phyloP scores from a whole-genome alignment of 2,797 vertebrate genomes.

The Trachops cirrhosus region DNA sequence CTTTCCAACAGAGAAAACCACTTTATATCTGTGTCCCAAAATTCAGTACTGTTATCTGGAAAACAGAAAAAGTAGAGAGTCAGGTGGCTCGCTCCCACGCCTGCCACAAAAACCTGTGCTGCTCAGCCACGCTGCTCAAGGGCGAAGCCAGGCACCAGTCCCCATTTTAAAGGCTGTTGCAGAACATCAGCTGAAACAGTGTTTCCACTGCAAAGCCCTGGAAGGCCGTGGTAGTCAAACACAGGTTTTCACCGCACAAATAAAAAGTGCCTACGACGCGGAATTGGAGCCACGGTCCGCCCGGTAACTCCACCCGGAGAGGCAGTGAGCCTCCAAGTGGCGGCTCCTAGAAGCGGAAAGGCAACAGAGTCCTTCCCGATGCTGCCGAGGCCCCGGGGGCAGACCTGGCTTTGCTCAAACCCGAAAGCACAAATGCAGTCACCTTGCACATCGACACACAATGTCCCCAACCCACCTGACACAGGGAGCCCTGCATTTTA shows the following conservation, averaged over 20 bases:
- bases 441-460: not conserved
- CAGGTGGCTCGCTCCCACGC: rapidly evolving
- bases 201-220: not conserved
- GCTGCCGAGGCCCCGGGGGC: not conserved
- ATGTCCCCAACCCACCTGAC: not conserved
- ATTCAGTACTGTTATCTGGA: constrained; percentile 89
- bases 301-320: not conserved
- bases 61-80: constrained; percentile 26
- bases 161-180: not conserved
- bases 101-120: not conserved
- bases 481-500: not conserved
- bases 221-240: not conserved
- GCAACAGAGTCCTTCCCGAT: not conserved
- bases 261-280: not conserved
- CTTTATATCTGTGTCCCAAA: constrained; percentile 92
- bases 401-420: not conserved
- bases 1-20: constrained; percentile 92
- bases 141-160: not conserved
- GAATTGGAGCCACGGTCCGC: not conserved
- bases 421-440: not conserved
- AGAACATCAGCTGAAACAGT: not conserved
- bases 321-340: not conserved
- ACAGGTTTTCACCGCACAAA: not conserved
- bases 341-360: not conserved
- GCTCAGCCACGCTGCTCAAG: not conserved